A percentile compares a stretch with the other conserved stretches of the same genome.
These are phyloP conservation scores for Hydropsyche betteni DNA, from an alignment of 2,888 invertebrate genomes.

Conservation along the genomic window DNA sequence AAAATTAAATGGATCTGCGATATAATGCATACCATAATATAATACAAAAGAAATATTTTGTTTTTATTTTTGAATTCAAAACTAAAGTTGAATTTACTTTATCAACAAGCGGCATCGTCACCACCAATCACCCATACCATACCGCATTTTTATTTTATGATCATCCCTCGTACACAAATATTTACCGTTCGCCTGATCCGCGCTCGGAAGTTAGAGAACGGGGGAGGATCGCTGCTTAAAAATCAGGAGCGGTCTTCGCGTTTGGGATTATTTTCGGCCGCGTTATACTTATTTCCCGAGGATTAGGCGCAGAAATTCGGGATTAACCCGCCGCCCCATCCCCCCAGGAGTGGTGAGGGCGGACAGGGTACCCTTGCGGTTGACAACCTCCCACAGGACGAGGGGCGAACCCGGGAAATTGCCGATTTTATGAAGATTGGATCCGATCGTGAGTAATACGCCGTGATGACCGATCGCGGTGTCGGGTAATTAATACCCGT, in stretches of 20 bases:
- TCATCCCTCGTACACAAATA: slow-evolving; percentile 24
- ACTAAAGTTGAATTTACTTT: too few species aligned
- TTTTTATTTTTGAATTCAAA: too few species aligned
- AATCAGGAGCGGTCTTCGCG: slow-evolving; percentile 45
- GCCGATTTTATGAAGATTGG: slow-evolving; percentile 51
- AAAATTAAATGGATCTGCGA: too few species aligned
- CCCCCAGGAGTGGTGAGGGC: slow-evolving; percentile 14
- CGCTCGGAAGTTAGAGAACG: not conserved
- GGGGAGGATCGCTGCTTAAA: slow-evolving; percentile 30
- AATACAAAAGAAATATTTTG: too few species aligned
- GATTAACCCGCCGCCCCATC: slow-evolving; percentile 44
- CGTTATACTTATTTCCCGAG: slow-evolving; percentile 48
- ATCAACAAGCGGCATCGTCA: not conserved
- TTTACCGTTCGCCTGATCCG: slow-evolving; percentile 22
- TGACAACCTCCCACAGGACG: slow-evolving; percentile 7
- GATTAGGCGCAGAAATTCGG: slow-evolving; percentile 52
- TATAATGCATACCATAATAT: too few species aligned
- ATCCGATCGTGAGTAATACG: slow-evolving; percentile 36
- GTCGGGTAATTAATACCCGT: slow-evolving; percentile 42
- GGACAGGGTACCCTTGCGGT: not conserved
- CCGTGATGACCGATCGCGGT: slow-evolving; percentile 11
- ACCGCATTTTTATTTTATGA: slow-evolving; percentile 23
- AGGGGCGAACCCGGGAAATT: slow-evolving; percentile 27
- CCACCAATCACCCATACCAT: not conserved
- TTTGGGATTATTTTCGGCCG: slow-evolving; percentile 49